Evolutionary conservation across 2,797 vertebrate genomes (phyloP).

Genomic region (Emydoidea blandingii): DNA sequence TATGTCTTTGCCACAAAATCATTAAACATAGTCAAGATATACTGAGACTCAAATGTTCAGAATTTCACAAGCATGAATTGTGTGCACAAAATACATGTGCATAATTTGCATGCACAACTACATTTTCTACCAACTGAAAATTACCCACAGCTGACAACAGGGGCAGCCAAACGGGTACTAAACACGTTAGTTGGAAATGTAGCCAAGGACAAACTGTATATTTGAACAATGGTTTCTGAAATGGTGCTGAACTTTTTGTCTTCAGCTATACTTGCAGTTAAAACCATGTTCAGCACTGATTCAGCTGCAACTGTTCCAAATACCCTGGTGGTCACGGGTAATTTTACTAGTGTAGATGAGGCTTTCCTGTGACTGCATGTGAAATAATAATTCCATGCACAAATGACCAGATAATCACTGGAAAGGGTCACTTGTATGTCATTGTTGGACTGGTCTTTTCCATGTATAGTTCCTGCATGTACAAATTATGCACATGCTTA

Average conservation of each 20-base stretch:
- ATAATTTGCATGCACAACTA: not conserved
- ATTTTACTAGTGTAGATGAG: not conserved
- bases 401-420: not conserved
- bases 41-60: not conserved
- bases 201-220: not conserved
- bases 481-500: not conserved
- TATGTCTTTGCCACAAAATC: conserved; percentile 37
- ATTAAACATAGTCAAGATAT: conserved; percentile 47
- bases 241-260: not conserved
- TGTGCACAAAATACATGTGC: not conserved
- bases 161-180: not conserved
- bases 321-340: not conserved
- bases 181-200: not conserved
- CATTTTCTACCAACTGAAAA: not conserved
- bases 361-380: not conserved
- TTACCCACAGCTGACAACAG: not conserved
- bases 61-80: not conserved
- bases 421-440: not conserved
- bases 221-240: not conserved
- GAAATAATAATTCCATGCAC: not conserved
- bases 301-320: not conserved
- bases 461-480: fast-evolving
- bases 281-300: not conserved
- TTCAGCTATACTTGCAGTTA: not conserved
- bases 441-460: fast-evolving